A percentile compares a stretch with the other conserved stretches of the same genome.
phyloP scores from a whole-genome alignment of 1,140 invertebrate species.

The Cydia pomonella region DNA sequence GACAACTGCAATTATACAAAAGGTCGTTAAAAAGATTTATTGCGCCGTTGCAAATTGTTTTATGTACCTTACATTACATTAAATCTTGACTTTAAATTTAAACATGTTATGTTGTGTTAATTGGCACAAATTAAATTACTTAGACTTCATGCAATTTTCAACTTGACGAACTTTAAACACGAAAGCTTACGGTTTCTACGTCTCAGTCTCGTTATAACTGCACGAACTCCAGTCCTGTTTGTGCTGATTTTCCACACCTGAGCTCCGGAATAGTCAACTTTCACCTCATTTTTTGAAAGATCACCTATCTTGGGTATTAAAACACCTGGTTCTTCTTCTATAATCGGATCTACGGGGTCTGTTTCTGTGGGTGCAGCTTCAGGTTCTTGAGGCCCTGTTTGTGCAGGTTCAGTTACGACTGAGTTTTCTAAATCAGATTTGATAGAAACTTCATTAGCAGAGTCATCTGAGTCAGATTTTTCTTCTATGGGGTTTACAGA shows the following conservation, averaged over 20 bases:
- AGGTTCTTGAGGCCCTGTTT: neutral
- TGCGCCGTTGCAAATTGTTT: constrained; percentile 11
- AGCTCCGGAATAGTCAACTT: constrained; percentile 80
- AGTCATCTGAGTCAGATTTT: neutral
- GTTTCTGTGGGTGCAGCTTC: neutral
- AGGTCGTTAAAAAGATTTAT: constrained; percentile 30
- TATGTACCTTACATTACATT: neutral
- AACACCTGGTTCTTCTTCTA: neutral
- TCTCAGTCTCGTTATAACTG: constrained; percentile 56
- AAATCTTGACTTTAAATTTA: neutral
- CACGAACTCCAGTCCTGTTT: constrained; percentile 60
- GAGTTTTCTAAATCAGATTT: neutral
- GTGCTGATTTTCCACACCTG: constrained; percentile 82
- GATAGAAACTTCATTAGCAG: neutral
- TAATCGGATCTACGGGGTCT: neutral
- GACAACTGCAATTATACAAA: constrained; percentile 79
- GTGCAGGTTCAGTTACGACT: neutral
- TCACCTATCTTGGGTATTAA: constrained; percentile 37
- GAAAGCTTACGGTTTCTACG: constrained; percentile 63
- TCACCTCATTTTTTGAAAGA: constrained; percentile 47
- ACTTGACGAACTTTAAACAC: neutral
- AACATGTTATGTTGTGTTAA: neutral
- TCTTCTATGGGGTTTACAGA: neutral
- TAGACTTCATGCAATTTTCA: neutral
- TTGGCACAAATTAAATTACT: neutral